phyloP scores from a whole-genome alignment of 92 coral and sea anemone genomes.

The Paragorgia papillata region DNA sequence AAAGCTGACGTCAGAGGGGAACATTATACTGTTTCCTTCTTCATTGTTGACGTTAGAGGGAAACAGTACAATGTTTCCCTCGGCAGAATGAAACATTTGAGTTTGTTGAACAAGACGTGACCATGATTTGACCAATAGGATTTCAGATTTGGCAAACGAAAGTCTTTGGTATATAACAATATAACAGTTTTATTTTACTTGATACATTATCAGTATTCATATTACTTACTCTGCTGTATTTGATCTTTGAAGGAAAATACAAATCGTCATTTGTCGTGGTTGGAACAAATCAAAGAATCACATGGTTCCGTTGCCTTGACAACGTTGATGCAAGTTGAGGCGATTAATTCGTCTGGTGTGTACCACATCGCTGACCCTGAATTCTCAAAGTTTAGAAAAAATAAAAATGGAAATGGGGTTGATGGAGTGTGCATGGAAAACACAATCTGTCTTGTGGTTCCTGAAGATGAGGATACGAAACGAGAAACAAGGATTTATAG shows the following conservation, averaged over 20 bases:
- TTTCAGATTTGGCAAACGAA: too few species aligned
- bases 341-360: conserved; percentile 64
- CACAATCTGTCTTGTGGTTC: conserved; percentile 36
- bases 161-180: too few species aligned
- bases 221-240: background rate
- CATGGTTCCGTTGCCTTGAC: conserved; percentile 81
- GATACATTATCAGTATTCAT: too few species aligned
- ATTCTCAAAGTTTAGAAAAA: background rate
- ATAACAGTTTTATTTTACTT: too few species aligned
- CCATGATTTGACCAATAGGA: too few species aligned
- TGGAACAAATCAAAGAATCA: conserved; percentile 69
- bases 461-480: conserved; percentile 13
- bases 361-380: conserved; percentile 39
- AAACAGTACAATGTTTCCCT: too few species aligned
- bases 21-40: too few species aligned
- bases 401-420: background rate
- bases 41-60: too few species aligned
- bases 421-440: background rate
- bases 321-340: conserved; percentile 77
- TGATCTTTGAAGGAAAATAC: conserved; percentile 56
- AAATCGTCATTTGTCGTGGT: conserved; percentile 66
- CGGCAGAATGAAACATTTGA: too few species aligned
- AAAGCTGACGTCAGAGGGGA: too few species aligned
- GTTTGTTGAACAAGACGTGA: too few species aligned
- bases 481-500: conserved; percentile 46